A percentile compares a stretch with the other conserved stretches of the same genome.
Conservation (phyloP, 2,113 vertebrate genomes). For the human (Homo sapiens) region GRCh38 chr4:163964501-163965000, state of each 20-base stretch:
- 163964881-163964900: background rate
- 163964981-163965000: background rate
- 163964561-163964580: background rate
- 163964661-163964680: background rate
- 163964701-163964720: background rate
- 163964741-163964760: background rate
- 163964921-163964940: background rate
- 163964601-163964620: background rate
- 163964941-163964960: background rate
- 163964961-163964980: background rate
- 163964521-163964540: background rate
- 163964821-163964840: background rate
- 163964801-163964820: background rate
- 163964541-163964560: background rate
- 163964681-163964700: background rate
- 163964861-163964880: background rate
- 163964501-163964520: background rate
- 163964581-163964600: background rate
- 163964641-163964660: background rate
- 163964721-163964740: background rate
- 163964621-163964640: background rate
- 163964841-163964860: background rate
- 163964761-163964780: background rate
- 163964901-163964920: background rate
- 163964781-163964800: background rate